Evolutionary conservation across 2,888 invertebrate genomes (phyloP).

Genomic region (Leptinotarsa tumamoca): DNA sequence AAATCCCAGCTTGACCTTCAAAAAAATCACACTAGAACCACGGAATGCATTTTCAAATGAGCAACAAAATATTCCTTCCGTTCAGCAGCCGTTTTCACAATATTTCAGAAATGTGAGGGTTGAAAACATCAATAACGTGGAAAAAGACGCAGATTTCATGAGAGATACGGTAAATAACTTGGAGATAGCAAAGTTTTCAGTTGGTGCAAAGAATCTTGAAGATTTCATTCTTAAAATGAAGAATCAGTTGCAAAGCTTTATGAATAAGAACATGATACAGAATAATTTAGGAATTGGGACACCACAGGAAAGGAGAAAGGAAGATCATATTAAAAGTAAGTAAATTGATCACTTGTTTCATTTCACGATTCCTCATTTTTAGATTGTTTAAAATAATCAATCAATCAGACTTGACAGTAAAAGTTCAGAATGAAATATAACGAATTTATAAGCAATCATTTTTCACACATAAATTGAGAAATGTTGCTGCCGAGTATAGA

Average conservation of each 20-base stretch:
- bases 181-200: constrained; percentile 43
- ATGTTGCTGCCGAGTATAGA: no score
- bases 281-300: constrained; percentile 29
- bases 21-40: constrained; percentile 16
- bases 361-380: no score
- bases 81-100: not conserved
- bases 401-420: no score
- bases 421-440: no score
- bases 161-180: constrained; percentile 40
- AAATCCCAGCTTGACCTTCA: constrained; percentile 33
- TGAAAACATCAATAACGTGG: constrained; percentile 30
- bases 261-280: constrained; percentile 36
- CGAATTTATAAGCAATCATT: no score
- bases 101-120: constrained; percentile 32
- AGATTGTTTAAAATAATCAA: no score
- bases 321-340: constrained; percentile 8
- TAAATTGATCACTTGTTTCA: not conserved
- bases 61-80: not conserved
- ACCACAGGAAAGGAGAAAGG: not conserved
- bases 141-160: constrained; percentile 23
- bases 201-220: constrained; percentile 46
- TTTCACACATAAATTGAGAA: no score
- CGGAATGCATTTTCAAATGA: not conserved
- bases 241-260: constrained; percentile 45
- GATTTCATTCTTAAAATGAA: constrained; percentile 52